A percentile compares a stretch with the other conserved stretches of the same genome.
Evolutionary conservation across 2,797 vertebrate species (phyloP).

Genomic region (Eospalax fontanierii): DNA sequence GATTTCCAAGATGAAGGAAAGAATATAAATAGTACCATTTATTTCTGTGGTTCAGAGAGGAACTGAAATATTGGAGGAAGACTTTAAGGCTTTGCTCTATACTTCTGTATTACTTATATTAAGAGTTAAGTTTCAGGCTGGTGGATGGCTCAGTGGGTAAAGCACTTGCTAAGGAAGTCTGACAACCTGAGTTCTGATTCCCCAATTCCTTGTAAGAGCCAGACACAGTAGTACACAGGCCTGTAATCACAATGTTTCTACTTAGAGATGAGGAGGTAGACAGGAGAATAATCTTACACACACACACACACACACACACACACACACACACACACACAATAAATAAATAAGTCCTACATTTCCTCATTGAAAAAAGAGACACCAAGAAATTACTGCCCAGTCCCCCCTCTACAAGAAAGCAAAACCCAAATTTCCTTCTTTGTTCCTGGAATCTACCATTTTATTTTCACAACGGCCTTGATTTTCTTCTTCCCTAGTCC

Average conservation of each 20-base stretch:
- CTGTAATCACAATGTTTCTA: no score
- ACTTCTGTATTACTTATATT: conserved; percentile 23
- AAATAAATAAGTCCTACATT: neutral
- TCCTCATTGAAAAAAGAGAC: neutral
- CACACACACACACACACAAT: no score
- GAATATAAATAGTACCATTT: neutral
- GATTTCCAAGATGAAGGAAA: conserved; percentile 3
- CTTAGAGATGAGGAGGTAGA: no score
- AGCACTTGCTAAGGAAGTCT: no score
- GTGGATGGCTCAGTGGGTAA: neutral
- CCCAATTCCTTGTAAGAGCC: no score
- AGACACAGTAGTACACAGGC: no score
- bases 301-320: no score
- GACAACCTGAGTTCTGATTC: no score
- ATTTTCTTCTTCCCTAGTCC: neutral
- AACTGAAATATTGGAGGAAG: neutral
- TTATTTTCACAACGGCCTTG: neutral
- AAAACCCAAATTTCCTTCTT: conserved; percentile 36
- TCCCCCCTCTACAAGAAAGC: neutral
- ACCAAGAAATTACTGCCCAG: neutral
- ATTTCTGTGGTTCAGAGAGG: neutral
- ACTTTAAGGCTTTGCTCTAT: neutral
- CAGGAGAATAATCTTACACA: no score
- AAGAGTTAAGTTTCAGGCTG: neutral
- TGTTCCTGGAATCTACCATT: neutral